Base-by-base conservation (phyloP, 2,113 vertebrate genomes). In the Trochalopteron elliotii region DNA sequence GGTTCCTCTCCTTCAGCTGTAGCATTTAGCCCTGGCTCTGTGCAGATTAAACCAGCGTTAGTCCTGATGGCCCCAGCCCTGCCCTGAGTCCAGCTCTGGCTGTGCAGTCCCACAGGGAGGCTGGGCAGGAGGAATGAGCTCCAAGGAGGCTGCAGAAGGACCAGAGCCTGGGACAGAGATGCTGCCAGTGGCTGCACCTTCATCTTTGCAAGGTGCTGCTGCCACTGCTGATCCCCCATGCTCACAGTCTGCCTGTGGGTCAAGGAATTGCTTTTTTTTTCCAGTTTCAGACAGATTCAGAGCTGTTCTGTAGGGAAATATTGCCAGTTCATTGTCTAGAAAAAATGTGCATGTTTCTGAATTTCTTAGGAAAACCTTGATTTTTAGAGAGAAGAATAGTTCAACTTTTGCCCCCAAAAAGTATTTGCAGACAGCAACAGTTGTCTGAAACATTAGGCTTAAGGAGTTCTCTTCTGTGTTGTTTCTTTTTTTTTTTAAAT, bases 221-320 rank as follows among this genome's bases (percentile, higher is more conserved):
- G 42, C 76, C 42, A 7, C 8, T 5, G 3, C 4, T 0, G 0
- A 4, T 28, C 31, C 52, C 30, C 19, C 42, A 8, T 15, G 3
- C 10, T 2, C 16, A 12, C 30, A 5, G 13, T 3, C 44, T 42
- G 59, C 8, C 30, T 64, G 21, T 25, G n/a, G 19, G 28, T 64
- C 49, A 40, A 24, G 30, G 52, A 57, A 59, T 15, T 75, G 35
- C 19, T 24, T 30, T 18, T 11, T 33, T 42, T 28, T 53, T 30
- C 37, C 15, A 27, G 10, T 14, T 59, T 50, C 30, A 63, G 53
- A 18, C 2, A 15, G 35, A 31, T 59, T 74, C 45, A 30, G 74
- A 52, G 40, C 7, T 83, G 83, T 85, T 82, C 57, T 49, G 5
- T 14, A 33, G 44, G 24, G 39, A 90, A 71, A 7, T 55, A 22